Percentiles rank a stretch among this genome's conserved stretches.
Conservation (phyloP, 2,113 vertebrate genomes). For the Amazona vittata region DNA sequence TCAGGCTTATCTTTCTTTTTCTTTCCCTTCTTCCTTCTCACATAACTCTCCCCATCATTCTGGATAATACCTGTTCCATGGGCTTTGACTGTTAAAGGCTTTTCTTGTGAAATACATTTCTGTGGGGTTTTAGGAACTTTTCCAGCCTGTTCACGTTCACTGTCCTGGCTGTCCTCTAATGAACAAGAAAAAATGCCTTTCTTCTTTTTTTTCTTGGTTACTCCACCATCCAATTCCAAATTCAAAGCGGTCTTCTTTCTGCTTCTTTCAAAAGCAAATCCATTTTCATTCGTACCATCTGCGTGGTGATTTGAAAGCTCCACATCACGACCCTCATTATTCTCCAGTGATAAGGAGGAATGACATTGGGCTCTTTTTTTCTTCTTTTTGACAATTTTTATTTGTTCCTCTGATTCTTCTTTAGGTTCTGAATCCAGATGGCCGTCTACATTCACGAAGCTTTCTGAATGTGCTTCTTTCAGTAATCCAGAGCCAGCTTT, state of each 20-base stretch:
- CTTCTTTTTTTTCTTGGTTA: slow-evolving; percentile 39
- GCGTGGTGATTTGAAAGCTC: background rate
- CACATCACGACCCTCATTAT: background rate
- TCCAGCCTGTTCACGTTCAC: background rate
- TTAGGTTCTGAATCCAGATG: background rate
- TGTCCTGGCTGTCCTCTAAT: background rate
- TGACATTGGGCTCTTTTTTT: background rate
- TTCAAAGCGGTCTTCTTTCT: background rate
- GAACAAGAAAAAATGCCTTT: background rate
- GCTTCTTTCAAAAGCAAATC: background rate
- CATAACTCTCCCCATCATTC: background rate
- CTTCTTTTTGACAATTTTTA: slow-evolving; percentile 29
- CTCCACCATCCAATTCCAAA: background rate
- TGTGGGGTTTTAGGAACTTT: background rate
- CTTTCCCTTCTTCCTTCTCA: background rate
- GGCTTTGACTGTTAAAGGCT: background rate
- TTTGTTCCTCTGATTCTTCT: background rate
- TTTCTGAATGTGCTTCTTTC: background rate
- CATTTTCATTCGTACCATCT: background rate
- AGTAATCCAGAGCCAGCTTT: background rate
- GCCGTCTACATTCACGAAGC: background rate
- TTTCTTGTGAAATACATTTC: background rate
- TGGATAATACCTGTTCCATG: background rate
- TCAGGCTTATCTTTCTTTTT: background rate
- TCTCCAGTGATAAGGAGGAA: background rate